A percentile compares a stretch with the other conserved stretches of the same genome.
These are phyloP conservation scores for Sebastes hubbsi DNA, from an alignment of 2,797 vertebrate species.

Conservation along the genomic window DNA sequence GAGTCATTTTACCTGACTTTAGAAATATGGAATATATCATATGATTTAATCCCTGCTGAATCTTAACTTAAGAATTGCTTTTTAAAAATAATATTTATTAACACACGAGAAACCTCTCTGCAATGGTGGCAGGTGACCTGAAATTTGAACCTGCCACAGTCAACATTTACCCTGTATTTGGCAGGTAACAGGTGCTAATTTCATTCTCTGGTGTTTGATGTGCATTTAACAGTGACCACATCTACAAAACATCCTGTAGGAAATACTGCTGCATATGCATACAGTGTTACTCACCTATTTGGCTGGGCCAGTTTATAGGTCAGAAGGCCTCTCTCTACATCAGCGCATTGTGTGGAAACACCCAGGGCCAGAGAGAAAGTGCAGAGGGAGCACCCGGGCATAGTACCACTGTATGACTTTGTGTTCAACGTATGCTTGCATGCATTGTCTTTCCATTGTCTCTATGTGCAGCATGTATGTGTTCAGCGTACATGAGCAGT, in stretches of 20 bases:
- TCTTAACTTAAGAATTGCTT: no score
- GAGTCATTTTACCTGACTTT: no score
- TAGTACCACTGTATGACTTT: constrained; percentile 52
- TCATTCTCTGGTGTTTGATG: not conserved
- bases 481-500: constrained; percentile 49
- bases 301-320: constrained; percentile 54
- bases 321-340: constrained; percentile 51
- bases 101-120: no score
- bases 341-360: constrained; percentile 57
- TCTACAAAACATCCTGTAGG: constrained; percentile 31
- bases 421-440: constrained; percentile 34
- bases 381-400: constrained; percentile 54
- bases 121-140: no score
- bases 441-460: constrained; percentile 65
- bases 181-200: no score
- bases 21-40: no score
- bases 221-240: constrained; percentile 24
- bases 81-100: no score
- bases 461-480: constrained; percentile 56
- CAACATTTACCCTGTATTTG: no score
- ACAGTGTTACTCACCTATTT: constrained; percentile 36
- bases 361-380: constrained; percentile 47
- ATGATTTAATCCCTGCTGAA: no score
- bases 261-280: constrained; percentile 44
- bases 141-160: no score